Evolutionary conservation across 2,113 vertebrate genomes (phyloP).

Genomic region (Herpetotheres cachinnans): DNA sequence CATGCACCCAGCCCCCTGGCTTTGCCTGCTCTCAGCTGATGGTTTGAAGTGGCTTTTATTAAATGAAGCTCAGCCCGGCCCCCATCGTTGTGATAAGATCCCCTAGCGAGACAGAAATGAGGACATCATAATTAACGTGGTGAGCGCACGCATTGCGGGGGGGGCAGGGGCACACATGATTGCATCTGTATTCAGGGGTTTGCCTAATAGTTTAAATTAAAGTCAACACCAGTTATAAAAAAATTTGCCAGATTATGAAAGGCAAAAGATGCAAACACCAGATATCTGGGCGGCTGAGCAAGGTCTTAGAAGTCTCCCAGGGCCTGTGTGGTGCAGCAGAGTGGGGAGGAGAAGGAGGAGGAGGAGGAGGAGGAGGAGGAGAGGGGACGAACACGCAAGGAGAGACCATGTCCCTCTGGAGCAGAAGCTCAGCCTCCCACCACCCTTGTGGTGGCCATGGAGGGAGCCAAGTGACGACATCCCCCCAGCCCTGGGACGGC

Average conservation of each 20-base stretch:
- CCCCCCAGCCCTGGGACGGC: background rate
- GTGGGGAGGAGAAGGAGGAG: background rate
- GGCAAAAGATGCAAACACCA: slow-evolving; percentile 33
- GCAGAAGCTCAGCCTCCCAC: background rate
- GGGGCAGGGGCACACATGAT: background rate
- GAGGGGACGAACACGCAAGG: accelerated
- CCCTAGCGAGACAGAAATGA: slow-evolving; percentile 42
- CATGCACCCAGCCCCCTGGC: background rate
- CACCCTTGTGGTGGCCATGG: accelerated
- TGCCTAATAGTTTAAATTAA: slow-evolving; percentile 50
- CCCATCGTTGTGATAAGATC: slow-evolving; percentile 23
- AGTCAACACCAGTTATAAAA: slow-evolving; percentile 45
- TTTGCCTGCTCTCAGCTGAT: background rate
- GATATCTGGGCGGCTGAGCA: slow-evolving; percentile 19
- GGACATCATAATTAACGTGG: slow-evolving; percentile 57
- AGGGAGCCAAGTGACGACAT: accelerated
- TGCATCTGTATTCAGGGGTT: slow-evolving; percentile 32
- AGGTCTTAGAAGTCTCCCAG: background rate
- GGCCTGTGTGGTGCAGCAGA: background rate
- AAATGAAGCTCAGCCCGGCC: background rate
- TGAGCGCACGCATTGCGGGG: accelerated
- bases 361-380: background rate
- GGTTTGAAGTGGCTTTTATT: background rate
- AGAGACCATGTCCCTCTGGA: background rate
- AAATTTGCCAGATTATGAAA: slow-evolving; percentile 4